These are phyloP conservation scores for Pogonomyrmex californicus DNA, from an alignment of 1,140 invertebrate genomes.

Conservation along the genomic window DNA sequence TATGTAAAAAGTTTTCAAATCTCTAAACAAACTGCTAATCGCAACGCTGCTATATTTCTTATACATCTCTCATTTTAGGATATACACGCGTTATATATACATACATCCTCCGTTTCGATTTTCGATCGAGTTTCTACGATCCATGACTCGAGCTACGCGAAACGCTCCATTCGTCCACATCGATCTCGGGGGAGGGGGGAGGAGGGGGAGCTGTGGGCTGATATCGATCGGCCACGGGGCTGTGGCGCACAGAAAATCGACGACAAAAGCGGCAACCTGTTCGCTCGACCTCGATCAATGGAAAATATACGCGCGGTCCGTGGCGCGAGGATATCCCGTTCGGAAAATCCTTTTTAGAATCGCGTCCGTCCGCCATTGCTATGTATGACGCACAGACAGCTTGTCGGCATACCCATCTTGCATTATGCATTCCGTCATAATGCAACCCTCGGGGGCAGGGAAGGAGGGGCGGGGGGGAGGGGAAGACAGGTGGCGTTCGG, in stretches of 20 bases:
- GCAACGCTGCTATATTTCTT: background rate
- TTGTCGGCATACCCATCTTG: constrained; percentile 70
- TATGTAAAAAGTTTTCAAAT: background rate
- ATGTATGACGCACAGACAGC: constrained; percentile 74
- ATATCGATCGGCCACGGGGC: no score
- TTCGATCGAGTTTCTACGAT: constrained; percentile 50
- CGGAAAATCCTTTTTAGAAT: constrained; percentile 71
- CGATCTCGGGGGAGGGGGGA: no score
- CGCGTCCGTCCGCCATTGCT: constrained; percentile 73
- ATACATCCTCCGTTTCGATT: constrained; percentile 43
- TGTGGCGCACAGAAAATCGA: constrained; percentile 52
- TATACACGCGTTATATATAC: no score
- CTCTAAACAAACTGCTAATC: background rate
- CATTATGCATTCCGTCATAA: constrained; percentile 77
- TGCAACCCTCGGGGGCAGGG: constrained; percentile 66
- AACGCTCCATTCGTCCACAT: constrained; percentile 54
- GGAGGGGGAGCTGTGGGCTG: constrained; percentile 21
- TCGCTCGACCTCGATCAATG: constrained; percentile 64
- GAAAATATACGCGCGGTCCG: constrained; percentile 63
- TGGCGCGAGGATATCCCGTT: constrained; percentile 57
- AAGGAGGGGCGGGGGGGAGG: background rate
- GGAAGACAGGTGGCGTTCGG: background rate
- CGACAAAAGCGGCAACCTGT: constrained; percentile 64
- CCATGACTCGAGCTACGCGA: constrained; percentile 38
- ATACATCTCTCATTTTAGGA: constrained; percentile 22